Base-by-base conservation (phyloP, 1,140 invertebrate genomes). In the Halictus rubicundus region DNA sequence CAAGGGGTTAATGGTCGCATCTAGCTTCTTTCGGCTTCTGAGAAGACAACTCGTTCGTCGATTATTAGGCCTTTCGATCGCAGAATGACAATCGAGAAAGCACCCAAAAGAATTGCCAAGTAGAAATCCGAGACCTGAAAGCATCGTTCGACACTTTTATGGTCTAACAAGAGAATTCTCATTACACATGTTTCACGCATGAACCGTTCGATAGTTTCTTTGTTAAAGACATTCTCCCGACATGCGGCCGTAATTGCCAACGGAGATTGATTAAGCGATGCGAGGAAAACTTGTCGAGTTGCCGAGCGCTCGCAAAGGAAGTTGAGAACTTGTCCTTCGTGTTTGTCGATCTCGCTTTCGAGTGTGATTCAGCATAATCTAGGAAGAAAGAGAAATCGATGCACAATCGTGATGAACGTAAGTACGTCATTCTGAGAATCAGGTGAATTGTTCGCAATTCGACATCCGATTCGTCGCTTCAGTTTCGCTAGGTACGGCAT, bases 321-420 rank as follows among this genome's bases (percentile, higher is more conserved):
- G 21, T 37, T 16, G n/a, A 78, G 42, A 23, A 49, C 10, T n/a
- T 37, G 74, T 77, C 25, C 54, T 68, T 72, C 72, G 25, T 46
- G 27, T 74, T 68, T 16, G 52, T 68, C 42, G 25, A 16, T 78
- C 66, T 68, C 27, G 65, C 65, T 73, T 63, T 81, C 65, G 0
- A 81, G 25, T 71, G 75, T 71, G 75, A 81, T 78, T 66, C 75
- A 66, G 75, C 61, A 54, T 60, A 68, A 81, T 52, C 52, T 27
- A 21, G 7, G 19, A 21, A n/a, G 27, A 57, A 27, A 23, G 9
- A 59, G 27, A 78, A 57, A 78, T 68, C 78, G 78, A n/a, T 37
- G 63, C 68, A n/a, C n/a, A 14, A 65, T 73, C 27, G 42, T 1
- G 23, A 3, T 4, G 19, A 16, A 19, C 37, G 10, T n/a, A n/a